These are phyloP conservation scores for Xiphydria camelus DNA, from an alignment of 2,888 invertebrate genomes.

Conservation along the genomic window DNA sequence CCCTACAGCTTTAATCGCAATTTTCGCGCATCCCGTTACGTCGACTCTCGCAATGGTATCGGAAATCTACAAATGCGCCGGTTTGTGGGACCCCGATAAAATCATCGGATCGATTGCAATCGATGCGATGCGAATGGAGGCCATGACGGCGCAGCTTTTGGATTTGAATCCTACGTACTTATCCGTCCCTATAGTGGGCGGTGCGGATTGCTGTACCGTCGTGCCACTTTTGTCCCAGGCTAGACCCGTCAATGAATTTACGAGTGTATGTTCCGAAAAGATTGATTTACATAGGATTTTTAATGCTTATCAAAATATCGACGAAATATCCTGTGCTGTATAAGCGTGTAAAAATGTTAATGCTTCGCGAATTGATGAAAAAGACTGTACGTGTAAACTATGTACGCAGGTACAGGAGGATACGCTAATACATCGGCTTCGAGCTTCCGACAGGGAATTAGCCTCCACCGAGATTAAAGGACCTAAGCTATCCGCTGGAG, in stretches of 20 bases:
- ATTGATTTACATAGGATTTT: conserved; percentile 1
- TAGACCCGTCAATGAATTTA: conserved; percentile 36
- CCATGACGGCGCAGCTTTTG: conserved; percentile 38
- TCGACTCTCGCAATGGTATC: conserved; percentile 42
- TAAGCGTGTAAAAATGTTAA: no score
- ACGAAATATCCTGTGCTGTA: not conserved
- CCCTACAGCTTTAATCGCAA: conserved; percentile 42
- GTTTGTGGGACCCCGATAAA: conserved; percentile 40
- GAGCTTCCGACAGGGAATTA: conserved; percentile 34
- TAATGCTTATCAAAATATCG: not conserved
- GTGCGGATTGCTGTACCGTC: conserved; percentile 41
- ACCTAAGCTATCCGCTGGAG: conserved; percentile 35
- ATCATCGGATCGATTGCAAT: conserved; percentile 44
- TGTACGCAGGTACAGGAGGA: conserved; percentile 34
- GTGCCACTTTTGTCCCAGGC: conserved; percentile 46
- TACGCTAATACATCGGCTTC: conserved; percentile 32
- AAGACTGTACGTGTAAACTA: no score
- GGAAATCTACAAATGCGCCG: conserved; percentile 38
- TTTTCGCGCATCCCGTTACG: conserved; percentile 47
- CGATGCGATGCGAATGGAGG: conserved; percentile 42
- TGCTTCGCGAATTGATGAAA: no score
- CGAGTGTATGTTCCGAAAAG: conserved; percentile 22
- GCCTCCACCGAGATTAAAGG: conserved; percentile 23
- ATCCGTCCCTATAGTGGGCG: conserved; percentile 44
- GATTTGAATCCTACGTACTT: conserved; percentile 42